Evolutionary conservation across 1,140 invertebrate species (phyloP), one percentile per base, ranked within the genome.

Genomic region (Pollicipes pollicipes): DNA sequence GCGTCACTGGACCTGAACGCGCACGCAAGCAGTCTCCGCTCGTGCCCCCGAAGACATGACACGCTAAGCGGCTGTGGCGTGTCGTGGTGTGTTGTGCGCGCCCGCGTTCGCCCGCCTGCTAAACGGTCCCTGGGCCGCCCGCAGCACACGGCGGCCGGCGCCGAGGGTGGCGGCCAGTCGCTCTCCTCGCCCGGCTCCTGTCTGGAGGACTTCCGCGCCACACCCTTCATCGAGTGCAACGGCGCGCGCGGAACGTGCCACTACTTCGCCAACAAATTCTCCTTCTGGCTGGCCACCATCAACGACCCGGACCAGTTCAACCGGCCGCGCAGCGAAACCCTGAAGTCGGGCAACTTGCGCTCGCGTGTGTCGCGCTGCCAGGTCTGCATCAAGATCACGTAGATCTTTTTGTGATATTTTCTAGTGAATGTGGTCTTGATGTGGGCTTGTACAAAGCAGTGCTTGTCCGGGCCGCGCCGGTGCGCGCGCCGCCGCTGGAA

Each of bases 241-340:
- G 93, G 93, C 66, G 88, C 86, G 73, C 87, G 90, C 78, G 97
- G 92, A 73, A 90, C 88, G 66, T 99, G 96, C 81, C 91, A 97
- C 78, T 97, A 96, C 80, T 99, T 94, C 79, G 88, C 95, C 68
- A 98, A 98, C 77, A 93, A 95, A 83, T 90, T 95, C 78, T 96
- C 93, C 80, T 99, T 98, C 85, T 99, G 97, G 97, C 83, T 99
- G 77, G 90, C 94, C 30, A 97, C 92, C 1, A 90, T 99, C 74
- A 93, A 97, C 75, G 85, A 88, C 64, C 78, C 83, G 70, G 84
- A 93, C 73, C 90, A 95, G 77, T 99, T 98, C 82, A 76, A 80
- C 74, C 85, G 81, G 77, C 96, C 97, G 6, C 83, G 87, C 74
- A 87, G 88, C 77, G 86, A 94, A 79, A 98, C 96, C 27, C 83